phyloP scores from a whole-genome alignment of 1,140 invertebrate genomes.

The Teleogryllus occipitalis region DNA sequence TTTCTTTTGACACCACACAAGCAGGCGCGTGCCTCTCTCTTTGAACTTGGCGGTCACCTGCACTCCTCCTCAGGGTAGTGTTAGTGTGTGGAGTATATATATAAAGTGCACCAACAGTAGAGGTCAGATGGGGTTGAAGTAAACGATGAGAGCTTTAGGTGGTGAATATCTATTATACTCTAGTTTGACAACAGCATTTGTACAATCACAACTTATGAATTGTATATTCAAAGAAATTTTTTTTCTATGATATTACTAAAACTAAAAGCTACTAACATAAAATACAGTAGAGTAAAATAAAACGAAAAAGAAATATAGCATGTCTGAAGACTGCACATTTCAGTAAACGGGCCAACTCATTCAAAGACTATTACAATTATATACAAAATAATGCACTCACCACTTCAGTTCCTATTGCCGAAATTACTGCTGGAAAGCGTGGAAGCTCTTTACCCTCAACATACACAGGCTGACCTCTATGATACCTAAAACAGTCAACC shows the following conservation, averaged over 20 bases:
- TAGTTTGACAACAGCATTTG: no score
- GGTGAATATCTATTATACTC: no score
- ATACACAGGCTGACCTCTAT: constrained; percentile 84
- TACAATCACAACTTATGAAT: no score
- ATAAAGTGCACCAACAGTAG: no score
- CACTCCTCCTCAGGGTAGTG: no score
- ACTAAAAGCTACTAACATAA: neutral
- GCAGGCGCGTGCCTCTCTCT: no score
- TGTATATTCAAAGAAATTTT: neutral
- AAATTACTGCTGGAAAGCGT: constrained; percentile 77
- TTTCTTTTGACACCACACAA: no score
- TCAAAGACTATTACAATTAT: neutral
- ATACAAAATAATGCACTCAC: constrained; percentile 45
- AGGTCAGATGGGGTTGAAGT: no score
- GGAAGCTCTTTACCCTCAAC: constrained; percentile 78
- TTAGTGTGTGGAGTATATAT: no score
- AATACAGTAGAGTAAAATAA: neutral
- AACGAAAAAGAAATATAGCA: neutral
- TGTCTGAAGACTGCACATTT: neutral
- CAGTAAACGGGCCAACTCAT: neutral
- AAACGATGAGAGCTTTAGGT: no score
- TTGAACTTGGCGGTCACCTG: no score
- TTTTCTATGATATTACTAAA: neutral
- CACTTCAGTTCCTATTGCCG: constrained; percentile 78
- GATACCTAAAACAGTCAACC: constrained; percentile 52